Base-by-base conservation (phyloP, 2,797 vertebrate genomes). In the Brotula barbata region DNA sequence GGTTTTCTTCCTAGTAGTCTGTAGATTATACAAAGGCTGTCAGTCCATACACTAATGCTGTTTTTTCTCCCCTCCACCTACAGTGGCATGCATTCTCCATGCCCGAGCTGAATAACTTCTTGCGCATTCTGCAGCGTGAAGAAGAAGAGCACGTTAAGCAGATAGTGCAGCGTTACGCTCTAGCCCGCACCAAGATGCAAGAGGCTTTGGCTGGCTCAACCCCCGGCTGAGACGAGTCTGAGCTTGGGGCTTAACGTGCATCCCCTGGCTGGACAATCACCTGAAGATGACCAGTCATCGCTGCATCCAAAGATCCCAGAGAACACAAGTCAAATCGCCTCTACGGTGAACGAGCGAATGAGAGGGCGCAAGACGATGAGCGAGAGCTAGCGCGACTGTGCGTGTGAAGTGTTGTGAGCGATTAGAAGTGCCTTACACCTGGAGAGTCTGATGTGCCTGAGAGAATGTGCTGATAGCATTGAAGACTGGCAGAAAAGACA, bases 71-170 rank as follows among this genome's bases (percentile, higher is more conserved):
- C 13, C 39, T 68, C 16, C 17, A 6, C 36, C 44, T 53, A 25
- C 86, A 97, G 96, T 98, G 96, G 96, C 93, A 97, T 0, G 96
- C 94, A 59, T 98, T 98, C 89, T 94, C 94, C 7, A 90, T 93
- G 90, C 95, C 96, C 0, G 96, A 98, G 85, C 83, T 98, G 31
- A 93, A 95, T 59, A 98, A 98, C 80, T 98, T 98, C 82, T 69
- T 95, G 68, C 93, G 92, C 19, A 97, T 97, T 71, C 89, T 97
- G 62, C 92, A 95, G 81, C 93, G 94, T 10, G 95, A 98, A 75
- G 96, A 98, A 58, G 95, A 97, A 58, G 94, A 95, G 34, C 95
- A 95, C 28, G 56, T 97, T 57, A 94, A 93, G 48, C 94, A 91
- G 79, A 93, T 97, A 46, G 74, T 94, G 64, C 92, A 94, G 67